These are phyloP conservation scores for Lacerta agilis DNA, from an alignment of 2,797 vertebrate genomes.

Conservation along the genomic window DNA sequence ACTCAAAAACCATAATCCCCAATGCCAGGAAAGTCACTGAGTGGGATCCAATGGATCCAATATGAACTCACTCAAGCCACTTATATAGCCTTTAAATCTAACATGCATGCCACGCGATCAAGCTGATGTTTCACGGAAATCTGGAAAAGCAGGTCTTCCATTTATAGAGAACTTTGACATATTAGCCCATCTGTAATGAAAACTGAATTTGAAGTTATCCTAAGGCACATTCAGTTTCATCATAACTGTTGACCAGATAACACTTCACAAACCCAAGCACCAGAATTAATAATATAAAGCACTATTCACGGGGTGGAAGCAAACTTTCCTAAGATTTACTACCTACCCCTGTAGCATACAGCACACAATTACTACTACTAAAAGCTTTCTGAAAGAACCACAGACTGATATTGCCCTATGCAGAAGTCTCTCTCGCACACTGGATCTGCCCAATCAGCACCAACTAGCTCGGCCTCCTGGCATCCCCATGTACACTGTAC, in stretches of 20 bases:
- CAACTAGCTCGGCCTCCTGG: background rate
- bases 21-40: constrained; percentile 17
- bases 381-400: background rate
- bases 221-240: background rate
- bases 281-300: background rate
- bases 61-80: constrained; percentile 13
- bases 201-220: background rate
- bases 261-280: background rate
- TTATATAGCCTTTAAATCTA: constrained; percentile 15
- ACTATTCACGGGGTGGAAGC: background rate
- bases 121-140: background rate
- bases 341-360: background rate
- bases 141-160: background rate
- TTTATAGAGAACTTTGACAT: background rate
- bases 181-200: background rate
- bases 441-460: background rate
- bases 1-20: background rate
- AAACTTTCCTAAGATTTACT: background rate
- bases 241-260: background rate
- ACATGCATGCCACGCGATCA: background rate
- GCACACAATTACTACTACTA: background rate
- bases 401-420: background rate
- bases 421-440: background rate
- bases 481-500: too few species aligned
- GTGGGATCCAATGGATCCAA: background rate